Percentiles rank a stretch among this genome's conserved stretches.
Conservation (phyloP, 2,888 invertebrate species). For the Sericinus montela region DNA sequence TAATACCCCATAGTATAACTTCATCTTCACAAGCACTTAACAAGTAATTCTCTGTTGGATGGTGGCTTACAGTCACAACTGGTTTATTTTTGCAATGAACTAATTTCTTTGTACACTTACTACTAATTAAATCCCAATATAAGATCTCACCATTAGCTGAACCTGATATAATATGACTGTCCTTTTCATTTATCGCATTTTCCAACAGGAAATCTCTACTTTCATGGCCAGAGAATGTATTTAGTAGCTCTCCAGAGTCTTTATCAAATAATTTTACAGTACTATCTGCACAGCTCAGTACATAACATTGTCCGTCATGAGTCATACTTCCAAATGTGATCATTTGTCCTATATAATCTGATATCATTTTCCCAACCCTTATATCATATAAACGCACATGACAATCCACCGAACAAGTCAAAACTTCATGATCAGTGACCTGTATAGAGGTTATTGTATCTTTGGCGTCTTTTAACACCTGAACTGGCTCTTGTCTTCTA, state of each 20-base stretch:
- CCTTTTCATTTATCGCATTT: slow-evolving; percentile 89
- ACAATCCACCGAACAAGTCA: slow-evolving; percentile 94
- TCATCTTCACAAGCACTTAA: slow-evolving; percentile 87
- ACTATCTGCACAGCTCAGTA: slow-evolving; percentile 91
- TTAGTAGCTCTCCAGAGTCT: slow-evolving; percentile 65
- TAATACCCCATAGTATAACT: slow-evolving; percentile 83
- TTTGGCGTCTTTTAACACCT: slow-evolving; percentile 92
- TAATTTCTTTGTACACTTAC: slow-evolving; percentile 63
- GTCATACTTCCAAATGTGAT: slow-evolving; percentile 92
- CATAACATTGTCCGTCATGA: slow-evolving; percentile 94
- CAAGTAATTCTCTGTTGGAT: slow-evolving; percentile 86
- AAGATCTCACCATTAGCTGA: slow-evolving; percentile 92
- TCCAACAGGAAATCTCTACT: slow-evolving; percentile 92
- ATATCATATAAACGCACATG: slow-evolving; percentile 94
- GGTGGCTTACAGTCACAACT: slow-evolving; percentile 89
- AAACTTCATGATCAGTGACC: slow-evolving; percentile 93
- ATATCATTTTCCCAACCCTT: slow-evolving; percentile 88
- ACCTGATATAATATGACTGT: slow-evolving; percentile 93
- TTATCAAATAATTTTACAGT: slow-evolving; percentile 93
- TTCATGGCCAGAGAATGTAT: slow-evolving; percentile 89
- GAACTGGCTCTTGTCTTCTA: slow-evolving; percentile 64
- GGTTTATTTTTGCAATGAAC: slow-evolving; percentile 78
- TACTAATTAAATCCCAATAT: slow-evolving; percentile 94
- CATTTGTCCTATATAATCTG: slow-evolving; percentile 92
- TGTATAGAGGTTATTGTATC: slow-evolving; percentile 90